These are phyloP conservation scores for Lycophotia porphyrea DNA, from an alignment of 2,888 invertebrate species.

Conservation along the genomic window DNA sequence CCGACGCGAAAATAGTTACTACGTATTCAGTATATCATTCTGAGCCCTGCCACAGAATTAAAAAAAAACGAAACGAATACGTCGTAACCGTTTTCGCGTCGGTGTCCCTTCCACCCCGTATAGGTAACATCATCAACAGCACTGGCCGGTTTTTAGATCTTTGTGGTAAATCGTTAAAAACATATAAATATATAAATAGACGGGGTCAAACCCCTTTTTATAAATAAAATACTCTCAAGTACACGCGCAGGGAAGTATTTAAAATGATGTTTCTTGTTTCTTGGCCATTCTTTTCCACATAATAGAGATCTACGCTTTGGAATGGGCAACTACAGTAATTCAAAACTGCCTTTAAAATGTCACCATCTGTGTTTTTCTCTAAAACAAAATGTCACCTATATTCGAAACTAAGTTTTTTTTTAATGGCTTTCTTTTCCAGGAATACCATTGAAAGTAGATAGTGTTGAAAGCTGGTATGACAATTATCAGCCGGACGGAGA, in stretches of 20 bases:
- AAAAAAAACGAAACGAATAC: too few species aligned
- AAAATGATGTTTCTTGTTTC: background rate
- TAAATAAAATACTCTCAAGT: background rate
- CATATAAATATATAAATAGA: background rate
- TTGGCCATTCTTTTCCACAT: background rate
- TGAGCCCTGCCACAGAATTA: too few species aligned
- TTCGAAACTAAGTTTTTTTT: background rate
- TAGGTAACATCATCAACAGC: background rate
- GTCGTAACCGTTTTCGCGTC: too few species aligned
- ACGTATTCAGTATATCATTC: too few species aligned
- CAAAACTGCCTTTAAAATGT: background rate
- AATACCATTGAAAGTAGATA: constrained; percentile 55
- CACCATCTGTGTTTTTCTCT: too few species aligned
- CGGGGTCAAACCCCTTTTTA: background rate
- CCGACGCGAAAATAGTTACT: too few species aligned
- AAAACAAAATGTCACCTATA: background rate
- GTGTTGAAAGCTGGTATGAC: constrained; percentile 78
- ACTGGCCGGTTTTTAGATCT: background rate
- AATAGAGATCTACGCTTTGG: background rate
- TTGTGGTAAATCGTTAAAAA: background rate
- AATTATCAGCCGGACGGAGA: constrained; percentile 77
- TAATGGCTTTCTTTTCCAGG: constrained; percentile 17
- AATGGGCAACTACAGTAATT: background rate
- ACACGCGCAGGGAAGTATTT: background rate
- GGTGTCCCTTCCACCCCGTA: too few species aligned